Conservation (phyloP, 2,888 invertebrate species). For the Drosophila picticornis region DNA sequence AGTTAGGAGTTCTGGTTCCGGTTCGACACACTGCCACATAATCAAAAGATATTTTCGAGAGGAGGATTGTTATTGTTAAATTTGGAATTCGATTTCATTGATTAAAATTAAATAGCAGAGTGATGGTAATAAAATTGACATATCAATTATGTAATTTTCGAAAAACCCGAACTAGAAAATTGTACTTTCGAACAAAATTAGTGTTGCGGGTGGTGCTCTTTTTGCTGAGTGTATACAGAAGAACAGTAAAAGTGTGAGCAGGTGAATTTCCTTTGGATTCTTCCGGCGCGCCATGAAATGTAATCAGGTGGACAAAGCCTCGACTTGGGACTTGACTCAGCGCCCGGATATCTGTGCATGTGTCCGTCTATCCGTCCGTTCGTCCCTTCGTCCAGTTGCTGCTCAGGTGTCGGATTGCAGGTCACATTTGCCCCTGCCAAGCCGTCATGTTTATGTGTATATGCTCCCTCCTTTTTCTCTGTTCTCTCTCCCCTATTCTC, state of each 20-base stretch:
- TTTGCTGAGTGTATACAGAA: conserved; percentile 6
- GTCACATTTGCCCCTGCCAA: not conserved
- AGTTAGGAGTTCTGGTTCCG: not conserved
- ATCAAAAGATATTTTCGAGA: not conserved
- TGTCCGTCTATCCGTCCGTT: not conserved
- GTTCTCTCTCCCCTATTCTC: not conserved
- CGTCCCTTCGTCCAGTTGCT: not conserved
- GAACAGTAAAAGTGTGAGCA: not conserved
- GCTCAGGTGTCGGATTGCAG: conserved; percentile 53
- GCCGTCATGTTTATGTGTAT: not conserved
- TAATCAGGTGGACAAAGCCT: conserved; percentile 66
- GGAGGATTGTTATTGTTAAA: not conserved
- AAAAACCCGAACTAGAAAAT: not conserved
- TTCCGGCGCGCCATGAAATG: conserved; percentile 64
- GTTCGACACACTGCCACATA: not conserved
- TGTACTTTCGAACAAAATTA: not conserved
- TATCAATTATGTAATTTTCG: not conserved
- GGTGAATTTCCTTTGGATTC: conserved; percentile 63
- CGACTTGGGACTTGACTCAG: conserved; percentile 22
- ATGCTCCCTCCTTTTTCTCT: not conserved
- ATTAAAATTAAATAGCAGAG: not conserved
- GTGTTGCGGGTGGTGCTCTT: not conserved
- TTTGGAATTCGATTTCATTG: not conserved
- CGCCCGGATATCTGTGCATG: conserved; percentile 38
- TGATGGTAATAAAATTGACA: not conserved